These are phyloP conservation scores for Cataglyphis cursor DNA, from an alignment of 2,888 invertebrate species.

Conservation along the genomic window DNA sequence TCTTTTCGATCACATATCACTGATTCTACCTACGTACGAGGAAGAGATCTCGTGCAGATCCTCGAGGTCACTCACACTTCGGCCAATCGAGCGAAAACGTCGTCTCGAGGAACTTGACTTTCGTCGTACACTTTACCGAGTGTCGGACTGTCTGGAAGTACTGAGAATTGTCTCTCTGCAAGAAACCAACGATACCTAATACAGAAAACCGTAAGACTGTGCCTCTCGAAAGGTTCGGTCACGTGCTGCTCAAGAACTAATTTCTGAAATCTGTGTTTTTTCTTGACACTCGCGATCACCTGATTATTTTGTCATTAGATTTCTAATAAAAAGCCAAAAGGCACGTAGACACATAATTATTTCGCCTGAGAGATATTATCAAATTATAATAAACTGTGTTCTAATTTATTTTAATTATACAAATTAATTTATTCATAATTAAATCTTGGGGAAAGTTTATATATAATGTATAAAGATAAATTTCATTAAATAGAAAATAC, in stretches of 20 bases:
- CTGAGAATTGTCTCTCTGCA: slow-evolving; percentile 78
- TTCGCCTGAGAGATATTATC: background rate
- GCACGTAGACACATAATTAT: background rate
- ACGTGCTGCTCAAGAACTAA: slow-evolving; percentile 61
- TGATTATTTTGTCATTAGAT: background rate
- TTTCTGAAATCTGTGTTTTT: slow-evolving; percentile 66
- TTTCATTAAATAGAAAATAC: background rate
- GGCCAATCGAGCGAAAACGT: slow-evolving; percentile 64
- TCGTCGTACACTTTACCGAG: slow-evolving; percentile 61
- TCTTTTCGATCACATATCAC: slow-evolving; percentile 65
- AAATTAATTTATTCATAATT: background rate
- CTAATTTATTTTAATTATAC: background rate
- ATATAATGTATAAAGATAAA: background rate
- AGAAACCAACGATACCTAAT: slow-evolving; percentile 84
- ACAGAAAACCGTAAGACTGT: slow-evolving; percentile 83
- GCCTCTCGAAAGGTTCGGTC: slow-evolving; percentile 64
- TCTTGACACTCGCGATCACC: background rate
- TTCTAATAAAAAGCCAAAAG: background rate
- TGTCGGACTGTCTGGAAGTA: slow-evolving; percentile 72
- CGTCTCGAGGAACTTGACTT: slow-evolving; percentile 68
- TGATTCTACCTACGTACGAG: slow-evolving; percentile 80
- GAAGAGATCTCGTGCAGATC: slow-evolving; percentile 76
- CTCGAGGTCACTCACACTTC: slow-evolving; percentile 83
- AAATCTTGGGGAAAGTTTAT: background rate
- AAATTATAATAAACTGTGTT: background rate